A percentile compares a stretch with the other conserved stretches of the same genome.
phyloP scores from a whole-genome alignment of 2,797 vertebrate species.

The Bucorvus abyssinicus region DNA sequence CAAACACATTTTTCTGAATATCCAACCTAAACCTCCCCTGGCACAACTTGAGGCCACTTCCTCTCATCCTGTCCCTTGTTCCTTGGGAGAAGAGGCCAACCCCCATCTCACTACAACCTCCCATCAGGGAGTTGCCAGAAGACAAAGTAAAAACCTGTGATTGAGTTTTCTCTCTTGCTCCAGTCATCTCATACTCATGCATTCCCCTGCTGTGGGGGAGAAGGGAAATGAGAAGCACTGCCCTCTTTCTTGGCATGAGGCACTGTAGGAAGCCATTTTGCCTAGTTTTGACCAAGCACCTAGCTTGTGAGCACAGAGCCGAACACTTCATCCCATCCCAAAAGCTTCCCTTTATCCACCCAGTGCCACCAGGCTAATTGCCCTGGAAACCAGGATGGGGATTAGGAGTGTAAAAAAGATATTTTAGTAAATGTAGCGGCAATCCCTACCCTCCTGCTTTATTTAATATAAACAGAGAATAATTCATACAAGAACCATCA shows the following conservation, averaged over 20 bases:
- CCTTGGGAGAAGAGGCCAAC: too few relatives aligned
- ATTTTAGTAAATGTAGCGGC: neutral
- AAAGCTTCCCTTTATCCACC: neutral
- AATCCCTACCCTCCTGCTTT: neutral
- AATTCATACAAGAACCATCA: neutral
- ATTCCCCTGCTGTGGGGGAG: accelerated
- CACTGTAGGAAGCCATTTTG: neutral
- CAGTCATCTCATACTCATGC: neutral
- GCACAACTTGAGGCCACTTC: too few relatives aligned
- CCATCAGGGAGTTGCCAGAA: neutral
- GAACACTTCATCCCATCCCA: neutral
- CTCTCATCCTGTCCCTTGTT: too few relatives aligned
- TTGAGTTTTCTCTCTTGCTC: neutral
- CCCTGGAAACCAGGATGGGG: neutral
- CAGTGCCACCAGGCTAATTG: neutral
- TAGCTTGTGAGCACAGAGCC: neutral
- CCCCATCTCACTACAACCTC: too few relatives aligned
- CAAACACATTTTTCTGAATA: too few relatives aligned
- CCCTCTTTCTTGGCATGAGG: neutral
- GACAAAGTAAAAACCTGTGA: neutral
- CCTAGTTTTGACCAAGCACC: neutral
- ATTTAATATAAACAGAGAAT: neutral
- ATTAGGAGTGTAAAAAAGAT: neutral
- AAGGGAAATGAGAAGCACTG: neutral
- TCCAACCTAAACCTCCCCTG: too few relatives aligned